phyloP scores from a whole-genome alignment of 2,113 vertebrate species.

The human region GRCh38 chr2:143231001-143231500 shows the following conservation, averaged over 20 bases:
- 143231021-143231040: background rate
- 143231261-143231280: background rate
- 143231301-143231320: background rate
- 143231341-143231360: background rate
- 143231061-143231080: background rate
- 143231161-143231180: background rate
- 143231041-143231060: background rate
- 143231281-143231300: background rate
- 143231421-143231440: background rate
- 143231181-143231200: background rate
- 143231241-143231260: background rate
- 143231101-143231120: background rate
- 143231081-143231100: background rate
- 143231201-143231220: background rate
- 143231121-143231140: constrained; percentile 5
- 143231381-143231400: background rate
- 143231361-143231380: constrained; percentile 19
- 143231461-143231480: background rate
- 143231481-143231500: background rate
- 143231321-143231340: background rate
- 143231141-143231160: background rate
- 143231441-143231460: background rate
- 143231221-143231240: background rate
- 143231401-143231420: background rate
- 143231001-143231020: background rate